Evolutionary conservation across 2,113 vertebrate genomes (phyloP).

Genomic region (Puntigrus tetrazona): DNA sequence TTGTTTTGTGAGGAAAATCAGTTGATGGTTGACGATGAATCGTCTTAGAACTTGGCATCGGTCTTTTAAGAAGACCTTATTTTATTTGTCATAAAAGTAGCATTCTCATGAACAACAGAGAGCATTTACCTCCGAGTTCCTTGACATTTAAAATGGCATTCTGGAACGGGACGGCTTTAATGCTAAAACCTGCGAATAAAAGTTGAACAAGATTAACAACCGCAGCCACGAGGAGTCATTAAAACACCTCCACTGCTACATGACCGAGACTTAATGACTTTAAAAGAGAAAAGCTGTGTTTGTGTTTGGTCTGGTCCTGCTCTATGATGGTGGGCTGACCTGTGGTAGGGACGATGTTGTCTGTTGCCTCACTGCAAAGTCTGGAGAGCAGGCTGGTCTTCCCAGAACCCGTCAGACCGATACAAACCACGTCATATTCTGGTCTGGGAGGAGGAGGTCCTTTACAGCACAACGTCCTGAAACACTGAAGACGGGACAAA

Average conservation of each 20-base stretch:
- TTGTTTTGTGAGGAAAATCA: no score
- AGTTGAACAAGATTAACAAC: conserved; percentile 42
- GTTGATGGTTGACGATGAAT: background rate
- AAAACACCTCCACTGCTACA: background rate
- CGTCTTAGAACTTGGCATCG: background rate
- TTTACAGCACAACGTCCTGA: conserved; percentile 98
- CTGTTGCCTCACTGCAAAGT: conserved; percentile 88
- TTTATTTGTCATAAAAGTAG: background rate
- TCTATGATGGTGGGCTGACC: conserved; percentile 74
- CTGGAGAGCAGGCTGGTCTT: conserved; percentile 95
- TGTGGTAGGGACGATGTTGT: conserved; percentile 91
- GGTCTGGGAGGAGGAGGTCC: conserved; percentile 92
- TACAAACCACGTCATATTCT: conserved; percentile 98
- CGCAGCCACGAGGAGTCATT: background rate
- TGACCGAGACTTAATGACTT: background rate
- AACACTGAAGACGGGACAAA: conserved; percentile 81
- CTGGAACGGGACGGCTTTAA: conserved; percentile 90
- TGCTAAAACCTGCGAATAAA: conserved; percentile 82
- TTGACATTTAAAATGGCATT: conserved; percentile 89
- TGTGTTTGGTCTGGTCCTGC: conserved; percentile 29
- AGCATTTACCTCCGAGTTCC: conserved; percentile 86
- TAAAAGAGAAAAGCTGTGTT: conserved; percentile 6
- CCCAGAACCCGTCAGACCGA: conserved; percentile 93
- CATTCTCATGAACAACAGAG: conserved; percentile 1
- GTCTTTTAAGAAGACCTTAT: background rate